phyloP scores from a whole-genome alignment of 2,113 vertebrate species.

The Dermatemys mawii region DNA sequence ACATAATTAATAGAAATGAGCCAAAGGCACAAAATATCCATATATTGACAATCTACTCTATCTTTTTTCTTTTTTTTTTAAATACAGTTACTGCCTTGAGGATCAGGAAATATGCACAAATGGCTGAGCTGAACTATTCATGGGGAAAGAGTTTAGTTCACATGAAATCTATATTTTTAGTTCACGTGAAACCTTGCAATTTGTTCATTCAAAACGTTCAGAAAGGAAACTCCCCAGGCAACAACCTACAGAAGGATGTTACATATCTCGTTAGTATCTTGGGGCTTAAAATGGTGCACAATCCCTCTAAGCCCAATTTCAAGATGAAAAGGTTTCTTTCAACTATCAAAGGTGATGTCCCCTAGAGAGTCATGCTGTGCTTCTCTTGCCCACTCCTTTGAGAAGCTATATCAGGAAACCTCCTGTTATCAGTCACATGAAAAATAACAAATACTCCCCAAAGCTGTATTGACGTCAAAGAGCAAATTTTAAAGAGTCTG shows the following conservation, averaged over 20 bases:
- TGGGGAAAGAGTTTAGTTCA: not conserved
- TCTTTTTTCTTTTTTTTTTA: not conserved
- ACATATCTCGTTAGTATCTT: not conserved
- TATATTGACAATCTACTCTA: not conserved
- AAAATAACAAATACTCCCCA: slow-evolving; percentile 37
- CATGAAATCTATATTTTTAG: not conserved
- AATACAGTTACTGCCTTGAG: not conserved
- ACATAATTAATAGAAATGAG: not conserved
- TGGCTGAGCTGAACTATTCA: not conserved
- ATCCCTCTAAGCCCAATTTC: not conserved
- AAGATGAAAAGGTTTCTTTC: slow-evolving; percentile 49
- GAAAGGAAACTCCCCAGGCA: not conserved
- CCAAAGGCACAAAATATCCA: not conserved
- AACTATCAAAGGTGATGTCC: slow-evolving; percentile 28
- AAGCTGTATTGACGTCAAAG: slow-evolving; percentile 43
- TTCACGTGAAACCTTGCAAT: not conserved
- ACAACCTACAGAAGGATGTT: not conserved
- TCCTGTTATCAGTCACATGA: slow-evolving; percentile 34
- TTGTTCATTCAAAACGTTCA: not conserved
- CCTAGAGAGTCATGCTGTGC: not conserved
- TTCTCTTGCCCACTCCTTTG: slow-evolving; percentile 11
- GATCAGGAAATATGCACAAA: not conserved
- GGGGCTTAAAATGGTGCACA: not conserved
- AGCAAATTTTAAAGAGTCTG: not conserved
- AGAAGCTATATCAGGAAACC: slow-evolving; percentile 9